A percentile compares a stretch with the other conserved stretches of the same genome.
phyloP scores from a whole-genome alignment of 2,113 vertebrate genomes.

The Bucco capensis region DNA sequence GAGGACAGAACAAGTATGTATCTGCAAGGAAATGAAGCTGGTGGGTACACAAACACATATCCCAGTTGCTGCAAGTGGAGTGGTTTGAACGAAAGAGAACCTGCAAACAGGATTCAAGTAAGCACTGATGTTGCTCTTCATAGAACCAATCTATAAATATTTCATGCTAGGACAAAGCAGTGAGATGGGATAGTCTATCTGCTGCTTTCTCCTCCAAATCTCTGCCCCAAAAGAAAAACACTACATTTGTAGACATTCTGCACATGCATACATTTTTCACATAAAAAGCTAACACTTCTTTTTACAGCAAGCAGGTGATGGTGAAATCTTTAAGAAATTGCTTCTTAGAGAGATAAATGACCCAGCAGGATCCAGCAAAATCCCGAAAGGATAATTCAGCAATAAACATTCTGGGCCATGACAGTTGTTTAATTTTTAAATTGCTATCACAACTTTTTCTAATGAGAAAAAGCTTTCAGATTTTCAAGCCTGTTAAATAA shows the following conservation, averaged over 20 bases:
- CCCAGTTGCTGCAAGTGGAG: neutral
- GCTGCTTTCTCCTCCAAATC: neutral
- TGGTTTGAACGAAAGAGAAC: neutral
- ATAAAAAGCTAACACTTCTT: neutral
- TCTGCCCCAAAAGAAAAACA: neutral
- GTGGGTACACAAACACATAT: neutral
- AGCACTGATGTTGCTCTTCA: neutral
- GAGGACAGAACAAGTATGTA: neutral
- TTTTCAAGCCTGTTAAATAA: neutral
- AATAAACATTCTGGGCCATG: neutral
- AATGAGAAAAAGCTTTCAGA: neutral
- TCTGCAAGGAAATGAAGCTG: neutral
- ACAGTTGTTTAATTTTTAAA: constrained; percentile 35
- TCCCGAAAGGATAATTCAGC: constrained; percentile 16
- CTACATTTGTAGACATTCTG: neutral
- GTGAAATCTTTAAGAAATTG: neutral
- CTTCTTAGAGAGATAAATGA: neutral
- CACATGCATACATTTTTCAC: neutral
- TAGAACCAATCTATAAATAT: neutral
- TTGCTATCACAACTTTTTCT: neutral
- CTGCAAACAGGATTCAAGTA: neutral
- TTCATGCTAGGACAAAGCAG: neutral
- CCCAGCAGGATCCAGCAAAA: constrained; percentile 1
- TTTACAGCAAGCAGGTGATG: neutral
- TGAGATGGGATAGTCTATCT: neutral